Conservation (phyloP, 1,140 invertebrate genomes). For the Ceratina calcarata region DNA sequence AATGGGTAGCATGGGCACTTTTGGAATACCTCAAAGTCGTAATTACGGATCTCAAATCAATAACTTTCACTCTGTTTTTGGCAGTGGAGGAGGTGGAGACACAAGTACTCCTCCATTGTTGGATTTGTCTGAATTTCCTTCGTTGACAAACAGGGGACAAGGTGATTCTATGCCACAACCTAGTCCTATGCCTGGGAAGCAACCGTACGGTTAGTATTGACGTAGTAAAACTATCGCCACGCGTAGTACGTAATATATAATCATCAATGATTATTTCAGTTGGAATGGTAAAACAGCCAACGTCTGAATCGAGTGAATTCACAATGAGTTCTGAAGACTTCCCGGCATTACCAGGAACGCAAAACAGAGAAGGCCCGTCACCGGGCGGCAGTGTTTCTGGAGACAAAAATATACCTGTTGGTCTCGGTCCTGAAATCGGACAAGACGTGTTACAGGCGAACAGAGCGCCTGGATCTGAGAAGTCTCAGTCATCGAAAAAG, state of each 20-base stretch:
- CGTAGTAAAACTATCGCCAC: not conserved
- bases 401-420: constrained; percentile 82
- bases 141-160: constrained; percentile 89
- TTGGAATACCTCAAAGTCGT: constrained; percentile 84
- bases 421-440: constrained; percentile 78
- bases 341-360: constrained; percentile 94
- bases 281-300: constrained; percentile 97
- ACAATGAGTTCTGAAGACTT: constrained; percentile 99
- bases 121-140: constrained; percentile 94
- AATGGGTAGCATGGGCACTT: constrained; percentile 84
- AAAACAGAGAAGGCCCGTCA: constrained; percentile 81
- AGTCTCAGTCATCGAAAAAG: constrained; percentile 83
- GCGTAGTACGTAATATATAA: not conserved
- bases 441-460: constrained; percentile 78
- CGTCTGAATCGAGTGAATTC: constrained; percentile 95
- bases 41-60: constrained; percentile 86
- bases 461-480: constrained; percentile 78
- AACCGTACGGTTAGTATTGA: constrained; percentile 88
- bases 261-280: constrained; percentile 81
- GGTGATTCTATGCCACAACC: constrained; percentile 89
- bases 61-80: constrained; percentile 90
- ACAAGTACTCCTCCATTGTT: constrained; percentile 90
- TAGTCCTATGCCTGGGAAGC: constrained; percentile 90
- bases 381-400: constrained; percentile 80
- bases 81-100: constrained; percentile 83